Conservation (phyloP, 2,888 invertebrate genomes). For the Acanthosepion lycidas region DNA sequence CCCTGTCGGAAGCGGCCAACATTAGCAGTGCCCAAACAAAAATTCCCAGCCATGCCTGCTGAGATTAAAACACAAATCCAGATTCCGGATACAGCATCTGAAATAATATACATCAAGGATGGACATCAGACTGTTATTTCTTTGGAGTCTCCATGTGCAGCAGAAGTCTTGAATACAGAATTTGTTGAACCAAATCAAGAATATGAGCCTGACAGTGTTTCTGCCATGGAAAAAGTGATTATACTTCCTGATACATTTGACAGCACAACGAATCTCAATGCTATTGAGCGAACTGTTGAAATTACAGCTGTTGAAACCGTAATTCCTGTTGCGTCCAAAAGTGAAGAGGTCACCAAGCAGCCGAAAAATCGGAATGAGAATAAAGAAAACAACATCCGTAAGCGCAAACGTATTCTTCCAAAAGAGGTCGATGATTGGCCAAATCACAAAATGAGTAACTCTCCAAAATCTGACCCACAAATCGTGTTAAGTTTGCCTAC, state of each 20-base stretch:
- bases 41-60: background rate
- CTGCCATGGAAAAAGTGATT: background rate
- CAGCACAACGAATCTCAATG: too few species aligned
- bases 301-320: conserved; percentile 38
- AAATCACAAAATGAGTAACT: background rate
- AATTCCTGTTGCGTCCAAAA: background rate
- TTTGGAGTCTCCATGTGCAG: background rate
- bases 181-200: too few species aligned
- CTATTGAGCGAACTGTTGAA: background rate
- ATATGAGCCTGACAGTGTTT: too few species aligned
- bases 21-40: background rate
- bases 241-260: background rate
- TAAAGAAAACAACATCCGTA: conserved; percentile 16
- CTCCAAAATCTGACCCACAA: background rate
- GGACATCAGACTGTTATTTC: conserved; percentile 46
- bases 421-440: conserved; percentile 37
- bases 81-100: background rate
- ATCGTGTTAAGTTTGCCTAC: background rate
- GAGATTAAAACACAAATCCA: background rate
- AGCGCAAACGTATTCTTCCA: background rate
- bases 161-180: background rate
- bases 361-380: background rate
- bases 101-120: conserved; percentile 43
- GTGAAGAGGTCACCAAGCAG: background rate
- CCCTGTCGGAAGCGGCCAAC: conserved; percentile 51